Conservation (phyloP, 1,140 invertebrate genomes). For the Aphelenchoides avenae region DNA sequence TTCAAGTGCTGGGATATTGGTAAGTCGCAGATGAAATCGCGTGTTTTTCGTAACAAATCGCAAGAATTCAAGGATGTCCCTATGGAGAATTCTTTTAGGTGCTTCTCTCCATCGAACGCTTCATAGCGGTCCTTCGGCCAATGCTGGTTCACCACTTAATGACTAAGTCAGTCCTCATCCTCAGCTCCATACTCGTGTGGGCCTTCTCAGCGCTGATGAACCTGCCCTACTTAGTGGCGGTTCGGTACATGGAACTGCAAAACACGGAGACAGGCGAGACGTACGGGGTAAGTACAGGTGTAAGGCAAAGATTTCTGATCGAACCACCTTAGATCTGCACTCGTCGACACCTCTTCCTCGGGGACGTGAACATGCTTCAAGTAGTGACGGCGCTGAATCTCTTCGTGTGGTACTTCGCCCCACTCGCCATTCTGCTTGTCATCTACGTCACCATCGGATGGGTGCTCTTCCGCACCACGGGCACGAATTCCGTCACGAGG, state of each 20-base stretch:
- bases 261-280: constrained; percentile 29
- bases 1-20: constrained; percentile 51
- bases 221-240: constrained; percentile 50
- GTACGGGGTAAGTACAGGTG: constrained; percentile 28
- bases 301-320: neutral
- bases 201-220: constrained; percentile 40
- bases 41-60: constrained; percentile 1
- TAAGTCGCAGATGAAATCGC: no score
- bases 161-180: constrained; percentile 34
- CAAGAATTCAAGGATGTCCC: constrained; percentile 12
- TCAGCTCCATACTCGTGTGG: constrained; percentile 45
- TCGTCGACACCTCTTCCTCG: constrained; percentile 26
- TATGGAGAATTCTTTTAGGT: constrained; percentile 37
- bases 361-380: constrained; percentile 45
- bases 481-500: constrained; percentile 27
- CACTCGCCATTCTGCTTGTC: constrained; percentile 37
- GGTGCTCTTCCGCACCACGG: constrained; percentile 38
- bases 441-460: constrained; percentile 50
- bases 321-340: constrained; percentile 47
- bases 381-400: constrained; percentile 49
- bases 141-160: constrained; percentile 44
- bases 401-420: constrained; percentile 46
- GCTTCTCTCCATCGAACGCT: constrained; percentile 52
- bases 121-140: constrained; percentile 54
- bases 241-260: constrained; percentile 45